These are phyloP conservation scores for Drosophila suboccidentalis DNA, from an alignment of 2,888 invertebrate species.

Conservation along the genomic window DNA sequence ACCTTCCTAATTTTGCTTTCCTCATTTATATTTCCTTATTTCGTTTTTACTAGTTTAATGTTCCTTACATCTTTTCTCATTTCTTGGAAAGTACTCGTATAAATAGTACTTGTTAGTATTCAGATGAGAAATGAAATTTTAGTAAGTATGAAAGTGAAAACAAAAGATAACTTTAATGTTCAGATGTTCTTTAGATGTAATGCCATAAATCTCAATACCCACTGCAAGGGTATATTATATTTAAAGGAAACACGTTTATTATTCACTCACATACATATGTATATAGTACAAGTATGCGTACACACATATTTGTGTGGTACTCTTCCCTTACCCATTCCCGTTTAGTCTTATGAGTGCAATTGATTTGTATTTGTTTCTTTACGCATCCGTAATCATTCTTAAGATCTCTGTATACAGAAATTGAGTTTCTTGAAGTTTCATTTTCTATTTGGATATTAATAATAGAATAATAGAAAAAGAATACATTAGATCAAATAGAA, in stretches of 20 bases:
- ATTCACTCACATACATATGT: neutral
- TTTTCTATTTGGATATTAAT: slow-evolving; percentile 9
- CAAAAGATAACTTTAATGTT: no score
- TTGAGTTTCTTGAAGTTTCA: slow-evolving; percentile 9
- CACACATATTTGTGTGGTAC: neutral
- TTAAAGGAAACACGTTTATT: neutral
- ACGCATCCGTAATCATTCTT: slow-evolving; percentile 8
- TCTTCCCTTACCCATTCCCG: slow-evolving; percentile 16
- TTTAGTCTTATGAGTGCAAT: slow-evolving; percentile 1
- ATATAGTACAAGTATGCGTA: neutral
- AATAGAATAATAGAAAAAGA: slow-evolving; percentile 9
- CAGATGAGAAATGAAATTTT: no score
- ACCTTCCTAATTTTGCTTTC: no score
- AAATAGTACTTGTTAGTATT: no score
- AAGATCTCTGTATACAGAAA: slow-evolving; percentile 1
- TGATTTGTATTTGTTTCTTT: slow-evolving; percentile 8
- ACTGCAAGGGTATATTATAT: neutral
- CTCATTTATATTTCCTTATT: no score
- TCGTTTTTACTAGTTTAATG: no score
- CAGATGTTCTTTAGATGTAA: no score
- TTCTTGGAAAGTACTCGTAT: no score
- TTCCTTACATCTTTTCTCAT: no score
- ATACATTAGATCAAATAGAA: slow-evolving; percentile 4
- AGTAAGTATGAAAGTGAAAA: no score
- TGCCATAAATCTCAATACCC: neutral